Conservation (phyloP, 2,888 invertebrate species). For the Campoplex capitator region DNA sequence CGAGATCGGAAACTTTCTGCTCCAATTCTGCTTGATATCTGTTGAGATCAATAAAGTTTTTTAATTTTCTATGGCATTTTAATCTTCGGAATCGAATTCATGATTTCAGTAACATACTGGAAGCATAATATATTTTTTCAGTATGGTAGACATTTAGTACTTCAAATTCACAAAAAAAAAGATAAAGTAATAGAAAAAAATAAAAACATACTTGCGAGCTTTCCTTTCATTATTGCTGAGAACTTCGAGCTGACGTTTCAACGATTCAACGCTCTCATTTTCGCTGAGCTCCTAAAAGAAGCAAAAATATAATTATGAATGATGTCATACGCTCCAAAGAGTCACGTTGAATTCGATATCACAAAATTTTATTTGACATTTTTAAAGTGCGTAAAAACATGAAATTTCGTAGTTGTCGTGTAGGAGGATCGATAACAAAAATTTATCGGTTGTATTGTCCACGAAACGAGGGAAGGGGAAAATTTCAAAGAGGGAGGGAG, state of each 20-base stretch:
- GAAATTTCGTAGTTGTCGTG: constrained; percentile 33
- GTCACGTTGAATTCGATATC: constrained; percentile 12
- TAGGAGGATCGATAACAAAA: constrained; percentile 42
- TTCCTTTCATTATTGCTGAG: constrained; percentile 75
- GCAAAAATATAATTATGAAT: constrained; percentile 32
- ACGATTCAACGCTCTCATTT: constrained; percentile 70
- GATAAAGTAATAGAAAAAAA: constrained; percentile 5
- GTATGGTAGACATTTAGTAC: background rate
- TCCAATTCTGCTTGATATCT: constrained; percentile 76
- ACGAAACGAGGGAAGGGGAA: background rate
- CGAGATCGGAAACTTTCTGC: constrained; percentile 74
- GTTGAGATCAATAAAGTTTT: constrained; percentile 18
- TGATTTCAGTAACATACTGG: background rate
- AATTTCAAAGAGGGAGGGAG: constrained; percentile 49
- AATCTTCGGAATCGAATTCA: background rate
- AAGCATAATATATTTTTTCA: background rate
- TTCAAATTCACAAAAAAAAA: constrained; percentile 18
- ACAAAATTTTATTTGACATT: constrained; percentile 57
- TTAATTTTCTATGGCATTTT: background rate
- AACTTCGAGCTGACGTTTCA: constrained; percentile 73
- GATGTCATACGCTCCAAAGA: background rate
- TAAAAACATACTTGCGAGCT: constrained; percentile 73
- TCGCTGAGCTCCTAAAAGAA: constrained; percentile 74
- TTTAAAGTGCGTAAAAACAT: constrained; percentile 50
- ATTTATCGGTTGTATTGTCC: constrained; percentile 9